Base-by-base conservation (phyloP, 2,888 invertebrate species). In the Meliscaeva auricollis region DNA sequence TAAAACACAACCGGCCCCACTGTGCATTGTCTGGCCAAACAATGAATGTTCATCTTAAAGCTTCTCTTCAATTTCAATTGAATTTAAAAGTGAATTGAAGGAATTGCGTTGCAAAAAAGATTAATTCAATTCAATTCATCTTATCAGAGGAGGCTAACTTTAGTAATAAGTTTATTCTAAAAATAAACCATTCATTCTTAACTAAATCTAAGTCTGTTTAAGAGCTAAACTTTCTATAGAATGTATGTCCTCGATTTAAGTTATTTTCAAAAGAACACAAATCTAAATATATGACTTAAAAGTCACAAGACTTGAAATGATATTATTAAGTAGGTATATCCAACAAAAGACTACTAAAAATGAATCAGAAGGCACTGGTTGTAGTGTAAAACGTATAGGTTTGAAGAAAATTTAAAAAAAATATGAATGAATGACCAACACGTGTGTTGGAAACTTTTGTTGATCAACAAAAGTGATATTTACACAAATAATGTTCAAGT, bases 51-150 rank as follows among this genome's bases (percentile, higher is more conserved):
- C 26, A 20, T 30, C 30, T 54, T 54, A 35, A 58, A 15, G n/a
- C n/a, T n/a, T n/a, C n/a, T n/a, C n/a, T 22, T 15, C 62, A 44
- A 15, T 15, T 62, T 26, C 26, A 26, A 15, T 15, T 11, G 41
- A 41, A 44, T 26, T 3, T n/a, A 62, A 62, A 22, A 62, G 62
- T 17, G 35, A 46, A 66, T 56, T 66, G 75, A 75, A 75, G 32
- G 75, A 75, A 75, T 66, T 56, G 75, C 75, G 75, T 75, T 66
- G 66, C 75, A 48, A 75, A 75, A 62, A 75, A 66, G 38, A 58
- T 58, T 75, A 22, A 66, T 66, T 75, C 46, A 66, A 75, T 75
- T 75, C 13, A 38, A 9, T 11, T 46, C 1, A 46, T 20, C 17
- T 11, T 20, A 32, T 35, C 8, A 32, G 9, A 20, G 13, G 20